A percentile compares a stretch with the other conserved stretches of the same genome.
Evolutionary conservation across 2,888 invertebrate species (phyloP).

Genomic region (Dione juno): DNA sequence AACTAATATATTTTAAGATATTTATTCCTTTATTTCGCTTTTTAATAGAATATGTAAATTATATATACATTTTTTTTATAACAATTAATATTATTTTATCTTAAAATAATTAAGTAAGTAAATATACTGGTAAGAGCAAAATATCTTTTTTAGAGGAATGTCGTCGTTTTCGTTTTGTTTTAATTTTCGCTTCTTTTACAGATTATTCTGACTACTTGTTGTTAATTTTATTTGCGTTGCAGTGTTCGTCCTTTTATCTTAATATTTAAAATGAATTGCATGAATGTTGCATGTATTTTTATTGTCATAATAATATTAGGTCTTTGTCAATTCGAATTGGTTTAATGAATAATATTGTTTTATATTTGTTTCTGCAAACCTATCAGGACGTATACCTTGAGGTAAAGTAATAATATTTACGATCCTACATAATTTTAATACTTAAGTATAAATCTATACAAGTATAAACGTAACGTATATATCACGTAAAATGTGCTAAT

Average conservation of each 20-base stretch:
- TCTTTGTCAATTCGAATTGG: background rate
- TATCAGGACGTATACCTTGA: conserved; percentile 79
- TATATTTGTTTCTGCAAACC: conserved; percentile 60
- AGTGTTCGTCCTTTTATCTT: conserved; percentile 45
- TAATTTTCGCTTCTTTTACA: conserved; percentile 34
- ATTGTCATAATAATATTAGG: background rate
- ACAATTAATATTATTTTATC: no score
- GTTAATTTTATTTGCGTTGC: conserved; percentile 27
- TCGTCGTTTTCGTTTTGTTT: conserved; percentile 38
- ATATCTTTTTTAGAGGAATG: conserved; percentile 31
- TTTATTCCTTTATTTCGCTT: no score
- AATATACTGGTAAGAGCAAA: conserved; percentile 29
- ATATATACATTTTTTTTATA: no score
- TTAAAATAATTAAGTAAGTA: no score
- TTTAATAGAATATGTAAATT: no score
- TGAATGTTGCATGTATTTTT: conserved; percentile 25
- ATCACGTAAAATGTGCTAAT: background rate
- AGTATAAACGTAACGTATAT: background rate
- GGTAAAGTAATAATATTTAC: conserved; percentile 57
- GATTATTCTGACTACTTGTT: conserved; percentile 18
- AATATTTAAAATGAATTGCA: conserved; percentile 34
- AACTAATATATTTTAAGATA: background rate
- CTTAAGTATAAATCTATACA: background rate
- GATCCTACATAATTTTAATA: no score
- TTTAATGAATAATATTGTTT: conserved; percentile 18